These are phyloP conservation scores for Pocillopora damicornis DNA, from an alignment of 64 coral and sea anemone species.

Conservation along the genomic window DNA sequence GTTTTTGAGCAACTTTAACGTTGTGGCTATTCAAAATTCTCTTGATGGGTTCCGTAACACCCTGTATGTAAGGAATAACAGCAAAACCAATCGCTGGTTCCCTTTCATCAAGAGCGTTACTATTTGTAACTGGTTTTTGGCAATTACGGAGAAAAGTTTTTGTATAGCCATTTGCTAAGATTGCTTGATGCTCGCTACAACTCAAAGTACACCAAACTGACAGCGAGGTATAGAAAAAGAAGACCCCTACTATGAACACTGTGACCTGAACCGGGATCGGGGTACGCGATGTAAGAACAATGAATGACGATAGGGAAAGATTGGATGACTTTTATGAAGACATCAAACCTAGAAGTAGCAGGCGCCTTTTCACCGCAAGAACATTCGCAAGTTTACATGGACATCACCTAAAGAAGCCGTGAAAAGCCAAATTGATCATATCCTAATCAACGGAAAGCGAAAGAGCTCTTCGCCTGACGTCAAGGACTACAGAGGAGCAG, in stretches of 20 bases:
- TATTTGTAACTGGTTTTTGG: too few species aligned
- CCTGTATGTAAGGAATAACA: too few species aligned
- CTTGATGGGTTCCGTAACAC: too few species aligned
- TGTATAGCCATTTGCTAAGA: too few species aligned
- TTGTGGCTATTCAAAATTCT: too few species aligned
- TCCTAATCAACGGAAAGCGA: conserved; percentile 39
- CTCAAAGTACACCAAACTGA: conserved; percentile 42
- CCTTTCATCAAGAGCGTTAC: too few species aligned
- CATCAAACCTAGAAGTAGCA: conserved; percentile 1
- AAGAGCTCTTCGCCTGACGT: conserved; percentile 15
- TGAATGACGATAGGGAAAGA: conserved; percentile 26
- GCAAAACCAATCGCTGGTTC: too few species aligned
- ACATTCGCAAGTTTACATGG: conserved; percentile 31
- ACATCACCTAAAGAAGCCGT: conserved; percentile 9
- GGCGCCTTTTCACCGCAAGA: conserved; percentile 10
- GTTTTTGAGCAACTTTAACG: too few species aligned
- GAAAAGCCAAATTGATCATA: conserved; percentile 32
- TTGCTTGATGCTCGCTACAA: conserved; percentile 32
- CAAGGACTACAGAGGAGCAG: conserved; percentile 15
- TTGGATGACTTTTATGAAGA: conserved; percentile 1
- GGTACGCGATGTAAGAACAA: not conserved
- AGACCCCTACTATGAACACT: not conserved
- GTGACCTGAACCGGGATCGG: conserved; percentile 25
- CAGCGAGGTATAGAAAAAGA: conserved; percentile 28
- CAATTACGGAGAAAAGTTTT: too few species aligned